phyloP scores from a whole-genome alignment of 1,140 invertebrate species.

The Papilio polytes region DNA sequence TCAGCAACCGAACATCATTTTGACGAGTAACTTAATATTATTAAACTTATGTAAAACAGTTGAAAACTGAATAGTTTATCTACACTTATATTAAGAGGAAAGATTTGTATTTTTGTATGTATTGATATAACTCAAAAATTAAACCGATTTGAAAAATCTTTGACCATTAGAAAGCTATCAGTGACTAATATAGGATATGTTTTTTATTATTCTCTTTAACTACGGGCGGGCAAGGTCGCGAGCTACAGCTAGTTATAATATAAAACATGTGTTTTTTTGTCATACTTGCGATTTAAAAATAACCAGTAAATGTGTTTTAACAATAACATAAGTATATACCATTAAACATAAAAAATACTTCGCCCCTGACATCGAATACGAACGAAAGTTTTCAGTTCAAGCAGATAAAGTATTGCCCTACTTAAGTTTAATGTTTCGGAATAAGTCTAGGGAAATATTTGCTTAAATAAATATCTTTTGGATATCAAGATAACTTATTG shows the following conservation, averaged over 20 bases:
- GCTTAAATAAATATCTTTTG: slow-evolving; percentile 21
- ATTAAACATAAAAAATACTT: not conserved
- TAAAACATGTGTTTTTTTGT: not conserved
- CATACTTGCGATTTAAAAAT: not conserved
- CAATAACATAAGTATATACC: not conserved
- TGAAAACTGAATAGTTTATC: too few relatives aligned
- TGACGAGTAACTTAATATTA: not conserved
- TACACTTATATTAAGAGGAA: too few relatives aligned
- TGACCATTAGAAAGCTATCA: too few relatives aligned
- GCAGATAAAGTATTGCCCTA: slow-evolving; percentile 35
- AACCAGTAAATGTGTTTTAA: not conserved
- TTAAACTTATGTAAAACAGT: not conserved
- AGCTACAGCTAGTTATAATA: too few relatives aligned
- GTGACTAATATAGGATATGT: too few relatives aligned
- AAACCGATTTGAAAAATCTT: too few relatives aligned
- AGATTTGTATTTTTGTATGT: too few relatives aligned
- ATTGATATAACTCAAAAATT: too few relatives aligned
- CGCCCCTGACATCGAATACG: slow-evolving; percentile 3
- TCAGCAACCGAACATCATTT: not conserved
- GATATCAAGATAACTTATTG: slow-evolving; percentile 18
- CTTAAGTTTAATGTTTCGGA: slow-evolving; percentile 38
- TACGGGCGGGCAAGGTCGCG: too few relatives aligned
- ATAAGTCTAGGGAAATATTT: slow-evolving; percentile 32
- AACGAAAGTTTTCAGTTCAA: slow-evolving; percentile 33
- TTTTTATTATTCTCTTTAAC: too few relatives aligned